A percentile compares a stretch with the other conserved stretches of the same genome.
phyloP scores from a whole-genome alignment of 2,113 vertebrate genomes.

The Azemiops feae region DNA sequence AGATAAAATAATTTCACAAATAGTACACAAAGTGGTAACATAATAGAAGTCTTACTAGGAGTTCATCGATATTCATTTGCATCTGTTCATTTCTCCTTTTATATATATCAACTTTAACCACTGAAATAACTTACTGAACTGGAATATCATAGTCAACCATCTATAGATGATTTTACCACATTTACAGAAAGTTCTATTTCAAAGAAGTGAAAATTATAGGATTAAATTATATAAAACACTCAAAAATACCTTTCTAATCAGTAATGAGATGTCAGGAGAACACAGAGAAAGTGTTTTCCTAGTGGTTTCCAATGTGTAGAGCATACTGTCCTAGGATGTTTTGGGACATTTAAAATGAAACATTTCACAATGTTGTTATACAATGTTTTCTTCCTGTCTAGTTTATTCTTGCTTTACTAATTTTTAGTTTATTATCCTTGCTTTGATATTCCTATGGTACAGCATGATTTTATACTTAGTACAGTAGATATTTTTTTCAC shows the following conservation, averaged over 20 bases:
- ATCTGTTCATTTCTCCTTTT: too few relatives aligned
- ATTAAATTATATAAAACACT: background rate
- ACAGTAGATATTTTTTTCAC: background rate
- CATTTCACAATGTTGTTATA: background rate
- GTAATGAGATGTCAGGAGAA: too few relatives aligned
- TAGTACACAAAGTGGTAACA: background rate
- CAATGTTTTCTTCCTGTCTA: background rate
- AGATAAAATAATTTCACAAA: background rate
- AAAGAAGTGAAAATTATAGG: background rate
- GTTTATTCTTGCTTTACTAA: background rate
- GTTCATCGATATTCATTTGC: background rate
- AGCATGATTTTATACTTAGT: background rate
- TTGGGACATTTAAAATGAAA: background rate
- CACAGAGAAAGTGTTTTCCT: too few relatives aligned
- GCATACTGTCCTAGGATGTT: background rate
- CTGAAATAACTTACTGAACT: too few relatives aligned
- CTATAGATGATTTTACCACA: background rate
- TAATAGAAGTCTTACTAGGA: background rate
- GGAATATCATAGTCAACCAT: background rate
- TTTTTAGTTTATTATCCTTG: background rate
- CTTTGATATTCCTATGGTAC: background rate
- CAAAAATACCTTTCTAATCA: background rate
- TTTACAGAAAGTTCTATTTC: background rate
- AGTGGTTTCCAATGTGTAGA: too few relatives aligned
- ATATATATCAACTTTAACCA: too few relatives aligned